These are phyloP conservation scores for Yponomeuta plumbellus DNA, from an alignment of 2,888 invertebrate species.

Conservation along the genomic window DNA sequence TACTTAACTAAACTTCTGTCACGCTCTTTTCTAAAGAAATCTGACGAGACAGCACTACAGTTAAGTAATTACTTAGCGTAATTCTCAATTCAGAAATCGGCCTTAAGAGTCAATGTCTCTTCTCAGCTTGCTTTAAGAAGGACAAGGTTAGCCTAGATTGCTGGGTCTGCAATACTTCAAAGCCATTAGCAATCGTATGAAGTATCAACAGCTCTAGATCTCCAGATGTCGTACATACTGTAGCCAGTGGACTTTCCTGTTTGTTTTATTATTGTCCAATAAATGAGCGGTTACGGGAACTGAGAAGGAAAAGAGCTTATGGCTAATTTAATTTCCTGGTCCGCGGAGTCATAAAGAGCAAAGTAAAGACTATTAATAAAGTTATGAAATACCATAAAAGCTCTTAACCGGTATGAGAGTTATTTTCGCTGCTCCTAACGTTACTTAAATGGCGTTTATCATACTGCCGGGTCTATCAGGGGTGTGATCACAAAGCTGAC, in stretches of 20 bases:
- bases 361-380: background rate
- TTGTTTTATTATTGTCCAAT: background rate
- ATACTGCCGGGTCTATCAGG: background rate
- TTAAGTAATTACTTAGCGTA: too few species aligned
- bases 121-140: too few species aligned
- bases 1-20: too few species aligned
- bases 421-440: background rate
- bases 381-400: slow-evolving; percentile 3
- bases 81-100: too few species aligned
- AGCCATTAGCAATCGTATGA: too few species aligned
- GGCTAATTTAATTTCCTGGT: background rate
- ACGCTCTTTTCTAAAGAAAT: too few species aligned
- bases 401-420: background rate
- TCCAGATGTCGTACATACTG: too few species aligned
- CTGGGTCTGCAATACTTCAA: too few species aligned
- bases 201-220: too few species aligned
- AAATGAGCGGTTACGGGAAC: background rate
- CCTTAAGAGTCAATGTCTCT: too few species aligned
- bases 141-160: too few species aligned
- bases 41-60: too few species aligned
- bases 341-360: background rate
- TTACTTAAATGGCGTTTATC: background rate
- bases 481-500: background rate
- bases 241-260: background rate
- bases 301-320: background rate